phyloP scores from a whole-genome alignment of 2,797 vertebrate species.

The Artibeus lituratus region DNA sequence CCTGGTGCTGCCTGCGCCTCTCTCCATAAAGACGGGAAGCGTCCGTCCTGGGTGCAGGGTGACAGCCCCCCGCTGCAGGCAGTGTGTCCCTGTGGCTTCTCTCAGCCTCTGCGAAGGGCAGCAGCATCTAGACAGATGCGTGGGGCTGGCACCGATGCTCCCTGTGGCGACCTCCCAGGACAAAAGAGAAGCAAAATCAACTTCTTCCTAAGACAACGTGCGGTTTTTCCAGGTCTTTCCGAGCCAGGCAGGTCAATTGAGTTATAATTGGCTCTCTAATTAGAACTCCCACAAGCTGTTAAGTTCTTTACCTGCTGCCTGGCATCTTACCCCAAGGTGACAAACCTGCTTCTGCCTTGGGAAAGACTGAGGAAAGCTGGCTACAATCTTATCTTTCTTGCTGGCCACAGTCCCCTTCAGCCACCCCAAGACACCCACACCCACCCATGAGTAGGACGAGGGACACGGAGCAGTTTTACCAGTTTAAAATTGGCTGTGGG shows the following conservation, averaged over 20 bases:
- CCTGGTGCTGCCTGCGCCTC: background rate
- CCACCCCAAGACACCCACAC: background rate
- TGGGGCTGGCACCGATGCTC: constrained; percentile 13
- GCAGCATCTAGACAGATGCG: background rate
- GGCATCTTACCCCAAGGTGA: background rate
- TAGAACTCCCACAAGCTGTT: constrained; percentile 61
- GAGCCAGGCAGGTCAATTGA: constrained; percentile 40
- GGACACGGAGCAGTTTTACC: background rate
- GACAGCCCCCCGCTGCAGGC: background rate
- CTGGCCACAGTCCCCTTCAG: background rate
- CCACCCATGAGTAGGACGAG: background rate
- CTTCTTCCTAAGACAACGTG: constrained; percentile 45
- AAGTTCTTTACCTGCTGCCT: constrained; percentile 49
- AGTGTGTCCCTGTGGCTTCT: background rate
- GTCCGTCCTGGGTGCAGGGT: fast-evolving
- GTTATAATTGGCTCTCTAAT: constrained; percentile 72
- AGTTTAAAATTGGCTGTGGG: background rate
- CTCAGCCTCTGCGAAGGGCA: background rate
- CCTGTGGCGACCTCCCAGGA: constrained; percentile 5
- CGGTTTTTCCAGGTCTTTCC: constrained; percentile 50
- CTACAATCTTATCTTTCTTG: background rate
- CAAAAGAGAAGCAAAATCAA: constrained; percentile 3
- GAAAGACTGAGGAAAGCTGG: constrained; percentile 40
- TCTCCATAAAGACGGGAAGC: background rate
- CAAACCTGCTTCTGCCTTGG: constrained; percentile 49